Conservation (phyloP, 2,888 invertebrate genomes). For the Megalurothrips usitatus region DNA sequence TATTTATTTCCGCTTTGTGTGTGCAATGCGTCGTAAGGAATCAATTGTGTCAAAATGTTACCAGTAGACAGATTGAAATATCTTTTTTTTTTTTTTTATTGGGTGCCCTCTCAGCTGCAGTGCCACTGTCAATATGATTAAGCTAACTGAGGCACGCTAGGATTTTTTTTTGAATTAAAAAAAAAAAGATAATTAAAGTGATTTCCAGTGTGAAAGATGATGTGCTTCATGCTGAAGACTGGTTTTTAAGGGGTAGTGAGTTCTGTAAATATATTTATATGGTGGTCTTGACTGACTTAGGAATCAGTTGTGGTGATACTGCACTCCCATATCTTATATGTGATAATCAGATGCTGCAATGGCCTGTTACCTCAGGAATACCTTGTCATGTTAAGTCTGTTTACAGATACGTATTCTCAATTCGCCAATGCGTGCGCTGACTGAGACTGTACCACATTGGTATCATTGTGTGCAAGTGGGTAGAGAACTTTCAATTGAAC, state of each 20-base stretch:
- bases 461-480: not conserved
- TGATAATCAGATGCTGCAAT: constrained; percentile 25
- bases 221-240: constrained; percentile 18
- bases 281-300: constrained; percentile 23
- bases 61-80: not conserved
- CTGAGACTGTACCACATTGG: constrained; percentile 24
- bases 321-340: constrained; percentile 4
- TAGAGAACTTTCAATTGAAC: not conserved
- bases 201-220: not conserved
- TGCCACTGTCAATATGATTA: not conserved
- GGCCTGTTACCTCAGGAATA: constrained; percentile 22
- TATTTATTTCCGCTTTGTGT: not conserved
- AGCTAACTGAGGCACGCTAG: not conserved
- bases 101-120: not conserved
- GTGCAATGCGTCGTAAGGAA: not conserved
- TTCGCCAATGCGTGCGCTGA: not conserved
- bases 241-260: not conserved
- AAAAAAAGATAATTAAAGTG: not conserved
- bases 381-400: constrained; percentile 19
- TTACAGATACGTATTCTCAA: not conserved
- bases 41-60: constrained; percentile 9
- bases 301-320: constrained; percentile 23
- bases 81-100: not conserved
- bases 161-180: not conserved
- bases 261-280: constrained; percentile 25